Percentiles rank a stretch among this genome's conserved stretches.
Evolutionary conservation across 1,140 invertebrate species (phyloP).

Genomic region (Habropoda laboriosa): DNA sequence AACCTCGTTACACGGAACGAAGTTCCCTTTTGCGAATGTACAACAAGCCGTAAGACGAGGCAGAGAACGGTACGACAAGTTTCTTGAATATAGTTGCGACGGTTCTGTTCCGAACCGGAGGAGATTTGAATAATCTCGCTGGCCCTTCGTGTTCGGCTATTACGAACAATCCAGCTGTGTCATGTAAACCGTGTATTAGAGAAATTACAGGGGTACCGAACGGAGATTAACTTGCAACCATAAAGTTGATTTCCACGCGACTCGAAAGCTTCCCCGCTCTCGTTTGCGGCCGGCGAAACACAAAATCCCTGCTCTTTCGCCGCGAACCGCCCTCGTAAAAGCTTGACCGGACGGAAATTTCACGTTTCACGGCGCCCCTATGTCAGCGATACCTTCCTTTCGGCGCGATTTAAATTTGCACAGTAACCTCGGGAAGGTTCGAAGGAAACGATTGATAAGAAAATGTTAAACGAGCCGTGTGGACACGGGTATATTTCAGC

Average conservation of each 20-base stretch:
- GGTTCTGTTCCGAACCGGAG: conserved; percentile 5
- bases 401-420: conserved; percentile 7
- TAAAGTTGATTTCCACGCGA: not conserved
- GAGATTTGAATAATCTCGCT: conserved; percentile 36
- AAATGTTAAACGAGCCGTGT: conserved; percentile 18
- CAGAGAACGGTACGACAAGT: conserved; percentile 21
- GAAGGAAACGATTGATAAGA: conserved; percentile 34
- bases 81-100: conserved; percentile 30
- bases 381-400: not conserved
- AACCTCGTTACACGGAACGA: conserved; percentile 17
- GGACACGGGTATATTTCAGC: conserved; percentile 30
- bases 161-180: conserved; percentile 31
- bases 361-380: not conserved
- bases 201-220: conserved; percentile 15
- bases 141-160: conserved; percentile 27
- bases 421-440: not conserved
- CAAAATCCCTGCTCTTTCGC: not conserved
- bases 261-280: no score
- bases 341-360: not conserved
- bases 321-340: no score
- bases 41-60: conserved; percentile 19
- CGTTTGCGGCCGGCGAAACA: not conserved
- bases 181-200: conserved; percentile 45
- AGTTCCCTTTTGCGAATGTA: not conserved
- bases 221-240: not conserved